A percentile compares a stretch with the other conserved stretches of the same genome.
These are phyloP conservation scores for Apistogramma diplotaenia DNA, from an alignment of 2,113 vertebrate genomes.

Conservation along the genomic window DNA sequence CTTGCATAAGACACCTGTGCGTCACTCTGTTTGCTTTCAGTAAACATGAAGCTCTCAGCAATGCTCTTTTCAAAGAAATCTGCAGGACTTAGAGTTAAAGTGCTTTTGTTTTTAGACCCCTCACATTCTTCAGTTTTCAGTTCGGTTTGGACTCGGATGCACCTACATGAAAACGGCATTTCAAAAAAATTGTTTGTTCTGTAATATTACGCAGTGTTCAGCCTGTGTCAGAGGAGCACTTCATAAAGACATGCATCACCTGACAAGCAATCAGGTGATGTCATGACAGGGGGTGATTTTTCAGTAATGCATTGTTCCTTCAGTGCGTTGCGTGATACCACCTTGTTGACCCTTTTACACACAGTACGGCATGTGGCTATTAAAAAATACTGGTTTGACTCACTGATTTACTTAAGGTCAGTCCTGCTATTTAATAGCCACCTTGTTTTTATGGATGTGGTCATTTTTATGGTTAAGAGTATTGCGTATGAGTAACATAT, in stretches of 20 bases:
- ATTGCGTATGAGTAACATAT: not conserved
- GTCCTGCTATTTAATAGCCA: not conserved
- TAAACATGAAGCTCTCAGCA: not conserved
- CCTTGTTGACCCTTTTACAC: slow-evolving; percentile 17
- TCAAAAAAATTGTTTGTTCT: not conserved
- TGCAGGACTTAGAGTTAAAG: not conserved
- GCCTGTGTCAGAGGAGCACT: not conserved
- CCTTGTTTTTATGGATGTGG: not conserved
- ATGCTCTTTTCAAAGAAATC: not conserved
- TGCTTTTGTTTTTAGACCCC: not conserved
- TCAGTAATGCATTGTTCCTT: slow-evolving; percentile 12
- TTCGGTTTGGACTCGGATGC: not conserved
- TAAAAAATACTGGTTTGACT: not conserved
- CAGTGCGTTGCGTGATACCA: not conserved
- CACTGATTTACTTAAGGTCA: not conserved
- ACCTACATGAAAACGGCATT: not conserved
- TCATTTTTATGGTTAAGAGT: not conserved
- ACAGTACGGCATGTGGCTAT: not conserved
- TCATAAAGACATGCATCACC: not conserved
- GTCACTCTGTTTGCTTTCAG: not conserved
- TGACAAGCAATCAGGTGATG: not conserved
- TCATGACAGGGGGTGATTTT: slow-evolving; percentile 20
- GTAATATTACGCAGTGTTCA: not conserved
- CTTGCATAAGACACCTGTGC: not conserved
- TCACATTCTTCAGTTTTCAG: not conserved